Evolutionary conservation across 2,797 vertebrate genomes (phyloP).

Genomic region (Acropternis orthonyx): DNA sequence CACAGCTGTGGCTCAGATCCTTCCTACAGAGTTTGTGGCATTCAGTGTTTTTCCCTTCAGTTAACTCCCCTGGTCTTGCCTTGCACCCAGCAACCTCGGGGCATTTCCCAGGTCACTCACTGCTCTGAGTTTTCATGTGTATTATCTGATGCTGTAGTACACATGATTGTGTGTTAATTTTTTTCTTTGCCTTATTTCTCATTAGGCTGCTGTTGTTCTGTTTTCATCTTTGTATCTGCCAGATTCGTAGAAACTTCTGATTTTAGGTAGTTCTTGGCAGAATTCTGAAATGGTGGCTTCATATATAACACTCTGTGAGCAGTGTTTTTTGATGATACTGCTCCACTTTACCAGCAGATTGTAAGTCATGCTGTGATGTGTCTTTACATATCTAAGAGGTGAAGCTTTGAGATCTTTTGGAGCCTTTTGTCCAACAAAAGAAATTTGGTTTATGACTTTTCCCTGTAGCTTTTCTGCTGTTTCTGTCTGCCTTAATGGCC

Average conservation of each 20-base stretch:
- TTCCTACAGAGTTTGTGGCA: not conserved
- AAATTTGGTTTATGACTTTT: not conserved
- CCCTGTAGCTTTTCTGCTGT: not conserved
- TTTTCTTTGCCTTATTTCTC: not conserved
- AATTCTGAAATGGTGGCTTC: not conserved
- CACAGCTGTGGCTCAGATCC: not conserved
- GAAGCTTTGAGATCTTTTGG: not conserved
- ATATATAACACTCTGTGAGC: not conserved
- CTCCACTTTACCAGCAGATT: not conserved
- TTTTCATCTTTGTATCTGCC: not conserved
- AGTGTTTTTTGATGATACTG: not conserved
- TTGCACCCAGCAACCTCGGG: not conserved
- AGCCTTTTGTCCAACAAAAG: not conserved
- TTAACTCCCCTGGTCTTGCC: not conserved
- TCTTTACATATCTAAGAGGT: not conserved
- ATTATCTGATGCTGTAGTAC: not conserved
- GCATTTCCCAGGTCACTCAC: not conserved
- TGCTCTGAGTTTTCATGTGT: not conserved
- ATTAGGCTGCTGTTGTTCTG: not conserved
- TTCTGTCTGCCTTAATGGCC: not conserved
- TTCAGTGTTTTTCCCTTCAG: not conserved
- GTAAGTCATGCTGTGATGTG: not conserved
- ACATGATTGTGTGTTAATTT: not conserved
- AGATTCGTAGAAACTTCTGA: not conserved
- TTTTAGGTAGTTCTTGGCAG: not conserved